Percentiles rank a stretch among this genome's conserved stretches.
These are phyloP conservation scores for Agrochola lota DNA, from an alignment of 2,888 invertebrate species.

Conservation along the genomic window DNA sequence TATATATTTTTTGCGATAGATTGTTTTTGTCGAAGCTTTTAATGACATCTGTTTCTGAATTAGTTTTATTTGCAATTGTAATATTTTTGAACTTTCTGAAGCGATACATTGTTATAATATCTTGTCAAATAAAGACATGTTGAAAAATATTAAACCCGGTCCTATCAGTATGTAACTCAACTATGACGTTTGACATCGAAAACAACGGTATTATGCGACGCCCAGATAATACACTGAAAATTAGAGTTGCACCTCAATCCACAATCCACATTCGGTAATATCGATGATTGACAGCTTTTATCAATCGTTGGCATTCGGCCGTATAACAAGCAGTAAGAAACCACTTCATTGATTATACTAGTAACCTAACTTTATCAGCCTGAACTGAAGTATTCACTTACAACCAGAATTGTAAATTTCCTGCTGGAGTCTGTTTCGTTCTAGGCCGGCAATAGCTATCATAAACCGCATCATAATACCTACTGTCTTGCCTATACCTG, in stretches of 20 bases:
- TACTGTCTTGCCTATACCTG: no score
- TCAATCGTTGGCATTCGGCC: background rate
- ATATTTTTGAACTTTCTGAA: background rate
- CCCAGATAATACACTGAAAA: background rate
- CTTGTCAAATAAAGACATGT: background rate
- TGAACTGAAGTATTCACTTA: no score
- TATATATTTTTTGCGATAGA: constrained; percentile 13
- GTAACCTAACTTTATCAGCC: background rate
- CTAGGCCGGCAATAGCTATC: no score
- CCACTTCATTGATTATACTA: background rate
- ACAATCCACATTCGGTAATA: background rate
- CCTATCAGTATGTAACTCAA: background rate
- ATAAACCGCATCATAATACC: no score
- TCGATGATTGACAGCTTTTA: background rate
- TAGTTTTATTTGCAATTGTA: constrained; percentile 8
- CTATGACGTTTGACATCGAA: background rate
- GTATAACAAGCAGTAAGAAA: background rate
- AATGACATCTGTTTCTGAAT: background rate
- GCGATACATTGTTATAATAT: background rate
- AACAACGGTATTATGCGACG: background rate
- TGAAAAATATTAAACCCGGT: background rate
- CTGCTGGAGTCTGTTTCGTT: no score
- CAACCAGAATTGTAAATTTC: no score
- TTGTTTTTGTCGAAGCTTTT: background rate
- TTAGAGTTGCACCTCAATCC: background rate